Percentiles rank a stretch among this genome's conserved stretches.
These are phyloP conservation scores for Hycleus cichorii DNA, from an alignment of 1,140 invertebrate genomes.

Conservation along the genomic window DNA sequence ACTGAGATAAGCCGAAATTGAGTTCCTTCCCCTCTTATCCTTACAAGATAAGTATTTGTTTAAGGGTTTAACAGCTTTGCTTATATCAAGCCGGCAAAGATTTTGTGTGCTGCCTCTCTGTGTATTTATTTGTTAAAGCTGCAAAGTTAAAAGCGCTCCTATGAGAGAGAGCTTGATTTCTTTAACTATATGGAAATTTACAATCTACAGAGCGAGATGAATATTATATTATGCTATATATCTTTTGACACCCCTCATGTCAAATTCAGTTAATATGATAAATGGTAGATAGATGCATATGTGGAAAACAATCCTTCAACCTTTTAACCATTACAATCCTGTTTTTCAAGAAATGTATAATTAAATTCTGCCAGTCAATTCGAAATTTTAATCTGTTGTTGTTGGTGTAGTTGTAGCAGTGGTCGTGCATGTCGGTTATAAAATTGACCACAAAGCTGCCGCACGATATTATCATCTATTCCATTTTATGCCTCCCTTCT, in stretches of 20 bases:
- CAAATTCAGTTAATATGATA: slow-evolving; percentile 20
- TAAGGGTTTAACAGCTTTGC: slow-evolving; percentile 16
- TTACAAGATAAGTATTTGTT: slow-evolving; percentile 17
- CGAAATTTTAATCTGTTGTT: slow-evolving; percentile 13
- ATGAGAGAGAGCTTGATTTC: too few relatives aligned
- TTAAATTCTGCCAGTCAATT: slow-evolving; percentile 24
- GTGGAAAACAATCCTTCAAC: slow-evolving; percentile 14
- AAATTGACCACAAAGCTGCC: too few relatives aligned
- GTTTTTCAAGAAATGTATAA: slow-evolving; percentile 15
- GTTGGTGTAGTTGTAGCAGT: not conserved
- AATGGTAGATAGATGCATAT: slow-evolving; percentile 3
- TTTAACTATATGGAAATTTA: too few relatives aligned
- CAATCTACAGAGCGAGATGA: too few relatives aligned
- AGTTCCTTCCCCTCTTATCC: slow-evolving; percentile 2
- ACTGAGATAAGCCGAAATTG: not conserved
- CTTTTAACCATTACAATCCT: not conserved
- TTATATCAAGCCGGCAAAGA: too few relatives aligned
- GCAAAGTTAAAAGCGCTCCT: too few relatives aligned
- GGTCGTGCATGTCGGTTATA: too few relatives aligned
- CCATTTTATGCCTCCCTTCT: too few relatives aligned
- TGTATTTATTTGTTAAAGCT: not conserved
- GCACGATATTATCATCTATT: too few relatives aligned
- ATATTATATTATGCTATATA: not conserved
- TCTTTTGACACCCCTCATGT: slow-evolving; percentile 21
- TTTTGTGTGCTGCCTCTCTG: slow-evolving; percentile 3